Base-by-base conservation (phyloP, 1,140 invertebrate species). In the Whitmania pigra region DNA sequence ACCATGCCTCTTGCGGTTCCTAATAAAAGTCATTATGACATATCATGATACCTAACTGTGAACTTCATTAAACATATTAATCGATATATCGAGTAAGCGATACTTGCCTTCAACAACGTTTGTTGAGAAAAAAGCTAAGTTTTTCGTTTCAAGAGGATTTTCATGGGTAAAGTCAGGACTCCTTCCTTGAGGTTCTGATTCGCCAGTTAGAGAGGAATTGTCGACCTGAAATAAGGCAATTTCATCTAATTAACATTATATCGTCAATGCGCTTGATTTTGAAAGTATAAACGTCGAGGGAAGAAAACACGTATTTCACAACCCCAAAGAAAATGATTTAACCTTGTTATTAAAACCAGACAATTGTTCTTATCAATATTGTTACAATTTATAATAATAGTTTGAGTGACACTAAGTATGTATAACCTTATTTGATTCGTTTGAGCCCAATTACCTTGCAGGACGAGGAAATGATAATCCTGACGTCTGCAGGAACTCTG, bases 401-500 rank as follows among this genome's bases (percentile, higher is more conserved):
- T 6, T 36, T 36, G 31, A 36, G 6, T 36, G 31, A 36, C 31
- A 36, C 31, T 36, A 36, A 36, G 6, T 3, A 36, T 36, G 2
- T 3, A 36, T 36, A 36, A 36, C 31, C 31, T 36, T 6, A 36
- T 36, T 36, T 36, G 31, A 36, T 36, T 36, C 31, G 31, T 36
- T 36, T 36, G 31, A 36, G 31, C 31, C 2, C 11, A 49, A 49
- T 11, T 49, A 86, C 85, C 82, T 89, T 88, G 72, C 92, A 88
- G 67, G 87, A 87, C 53, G 82, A 83, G 43, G 87, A 86, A 31
- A 84, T 80, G 57, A 90, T 85, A 74, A 93, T 85, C 72, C 91
- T 84, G 15, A 92, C 86, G 79, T 93, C 91, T 27, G 90, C 91
- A 4, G 91, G 91, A 29, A 93, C 87, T 71, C 90, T 84, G 78